Evolutionary conservation across 2,888 invertebrate genomes (phyloP).

Genomic region (Nebria brevicollis): DNA sequence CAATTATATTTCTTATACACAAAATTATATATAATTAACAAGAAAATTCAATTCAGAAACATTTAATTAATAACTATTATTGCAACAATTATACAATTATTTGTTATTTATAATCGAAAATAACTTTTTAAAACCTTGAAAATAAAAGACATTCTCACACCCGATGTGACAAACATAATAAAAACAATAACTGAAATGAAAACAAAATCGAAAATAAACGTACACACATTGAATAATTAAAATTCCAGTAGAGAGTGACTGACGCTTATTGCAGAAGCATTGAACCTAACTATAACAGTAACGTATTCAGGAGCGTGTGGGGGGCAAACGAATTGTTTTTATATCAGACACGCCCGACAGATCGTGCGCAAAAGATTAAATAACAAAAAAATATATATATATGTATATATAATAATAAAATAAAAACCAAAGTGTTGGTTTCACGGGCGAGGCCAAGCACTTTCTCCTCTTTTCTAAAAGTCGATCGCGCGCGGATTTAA

Average conservation of each 20-base stretch:
- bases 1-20: neutral
- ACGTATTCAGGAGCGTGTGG: neutral
- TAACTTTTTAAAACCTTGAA: neutral
- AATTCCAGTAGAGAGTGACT: neutral
- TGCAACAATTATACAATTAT: neutral
- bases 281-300: conserved; percentile 1
- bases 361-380: neutral
- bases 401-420: conserved; percentile 11
- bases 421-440: conserved; percentile 31
- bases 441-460: conserved; percentile 43
- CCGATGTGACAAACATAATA: neutral
- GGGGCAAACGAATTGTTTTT: neutral
- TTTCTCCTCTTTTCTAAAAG: conserved; percentile 33
- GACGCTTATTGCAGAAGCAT: neutral
- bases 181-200: neutral
- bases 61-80: neutral
- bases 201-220: neutral
- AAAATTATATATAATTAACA: neutral
- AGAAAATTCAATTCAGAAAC: neutral
- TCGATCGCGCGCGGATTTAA: conserved; percentile 9
- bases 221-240: neutral
- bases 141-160: neutral
- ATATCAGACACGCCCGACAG: neutral
- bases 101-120: neutral
- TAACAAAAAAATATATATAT: neutral